phyloP scores from a whole-genome alignment of 1,140 invertebrate species.

The Gryon sp. region DNA sequence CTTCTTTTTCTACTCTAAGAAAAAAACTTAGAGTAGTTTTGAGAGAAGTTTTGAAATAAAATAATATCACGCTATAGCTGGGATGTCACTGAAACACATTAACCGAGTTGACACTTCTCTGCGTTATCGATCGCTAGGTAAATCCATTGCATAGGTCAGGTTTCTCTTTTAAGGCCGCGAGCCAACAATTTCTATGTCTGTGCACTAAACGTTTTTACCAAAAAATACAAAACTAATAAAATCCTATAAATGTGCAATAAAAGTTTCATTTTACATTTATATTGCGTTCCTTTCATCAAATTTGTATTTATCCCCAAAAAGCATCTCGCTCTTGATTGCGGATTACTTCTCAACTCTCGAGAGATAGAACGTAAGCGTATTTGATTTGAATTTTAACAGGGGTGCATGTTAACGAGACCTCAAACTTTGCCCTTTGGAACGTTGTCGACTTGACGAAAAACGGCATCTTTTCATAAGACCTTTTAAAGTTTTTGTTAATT shows the following conservation, averaged over 20 bases:
- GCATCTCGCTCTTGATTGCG: slow-evolving; percentile 11
- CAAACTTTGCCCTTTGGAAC: slow-evolving; percentile 24
- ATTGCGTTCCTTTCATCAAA: neutral
- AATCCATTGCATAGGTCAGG: slow-evolving; percentile 57
- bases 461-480: slow-evolving; percentile 14
- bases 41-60: too few relatives aligned
- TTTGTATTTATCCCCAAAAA: neutral
- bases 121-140: slow-evolving; percentile 41
- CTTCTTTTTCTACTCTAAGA: too few relatives aligned
- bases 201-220: slow-evolving; percentile 2
- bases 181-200: slow-evolving; percentile 7
- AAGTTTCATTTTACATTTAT: neutral
- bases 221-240: neutral
- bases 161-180: slow-evolving; percentile 50
- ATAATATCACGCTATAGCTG: too few relatives aligned
- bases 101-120: slow-evolving; percentile 36
- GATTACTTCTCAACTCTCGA: neutral
- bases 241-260: neutral
- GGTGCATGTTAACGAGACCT: slow-evolving; percentile 46
- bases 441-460: too few relatives aligned
- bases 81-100: slow-evolving; percentile 26
- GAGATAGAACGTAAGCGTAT: slow-evolving; percentile 11
- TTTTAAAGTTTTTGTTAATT: neutral
- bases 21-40: too few relatives aligned
- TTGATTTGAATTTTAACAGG: slow-evolving; percentile 33